Conservation (phyloP, 2,888 invertebrate genomes). For the Teleiodes luculella region DNA sequence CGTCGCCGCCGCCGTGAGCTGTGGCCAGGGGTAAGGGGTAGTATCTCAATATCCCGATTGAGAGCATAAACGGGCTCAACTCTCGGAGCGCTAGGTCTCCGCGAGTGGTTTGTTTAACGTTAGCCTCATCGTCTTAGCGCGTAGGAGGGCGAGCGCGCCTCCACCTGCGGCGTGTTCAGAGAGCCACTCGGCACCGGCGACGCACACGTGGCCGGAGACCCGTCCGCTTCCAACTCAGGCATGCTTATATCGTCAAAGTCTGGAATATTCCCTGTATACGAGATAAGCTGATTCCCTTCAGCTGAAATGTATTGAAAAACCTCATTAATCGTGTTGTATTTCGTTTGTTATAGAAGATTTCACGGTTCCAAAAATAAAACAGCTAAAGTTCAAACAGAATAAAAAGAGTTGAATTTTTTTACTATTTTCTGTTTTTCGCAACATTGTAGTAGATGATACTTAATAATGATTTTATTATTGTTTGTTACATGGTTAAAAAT, state of each 20-base stretch:
- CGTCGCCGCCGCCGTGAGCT: neutral
- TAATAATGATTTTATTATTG: no score
- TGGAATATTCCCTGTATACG: slow-evolving; percentile 76
- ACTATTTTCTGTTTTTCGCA: no score
- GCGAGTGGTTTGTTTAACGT: slow-evolving; percentile 20
- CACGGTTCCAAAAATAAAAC: neutral
- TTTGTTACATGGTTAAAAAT: no score
- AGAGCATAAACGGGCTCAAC: slow-evolving; percentile 6
- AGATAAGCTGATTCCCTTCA: slow-evolving; percentile 77
- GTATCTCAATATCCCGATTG: neutral
- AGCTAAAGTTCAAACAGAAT: neutral
- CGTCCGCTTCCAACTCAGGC: slow-evolving; percentile 60
- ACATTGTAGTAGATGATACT: no score
- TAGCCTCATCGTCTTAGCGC: slow-evolving; percentile 47
- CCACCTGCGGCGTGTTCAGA: slow-evolving; percentile 66
- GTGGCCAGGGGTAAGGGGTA: no score
- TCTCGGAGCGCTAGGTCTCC: slow-evolving; percentile 28
- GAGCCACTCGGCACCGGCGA: slow-evolving; percentile 45
- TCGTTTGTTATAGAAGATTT: neutral
- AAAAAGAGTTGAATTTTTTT: no score
- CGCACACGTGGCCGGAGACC: slow-evolving; percentile 47
- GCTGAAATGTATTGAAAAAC: slow-evolving; percentile 54
- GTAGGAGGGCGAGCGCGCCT: slow-evolving; percentile 52
- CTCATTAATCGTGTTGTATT: neutral
- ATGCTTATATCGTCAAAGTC: slow-evolving; percentile 73